Percentiles rank a stretch among this genome's conserved stretches.
Conservation (phyloP, 2,113 vertebrate species). For the Chionomys nivalis region DNA sequence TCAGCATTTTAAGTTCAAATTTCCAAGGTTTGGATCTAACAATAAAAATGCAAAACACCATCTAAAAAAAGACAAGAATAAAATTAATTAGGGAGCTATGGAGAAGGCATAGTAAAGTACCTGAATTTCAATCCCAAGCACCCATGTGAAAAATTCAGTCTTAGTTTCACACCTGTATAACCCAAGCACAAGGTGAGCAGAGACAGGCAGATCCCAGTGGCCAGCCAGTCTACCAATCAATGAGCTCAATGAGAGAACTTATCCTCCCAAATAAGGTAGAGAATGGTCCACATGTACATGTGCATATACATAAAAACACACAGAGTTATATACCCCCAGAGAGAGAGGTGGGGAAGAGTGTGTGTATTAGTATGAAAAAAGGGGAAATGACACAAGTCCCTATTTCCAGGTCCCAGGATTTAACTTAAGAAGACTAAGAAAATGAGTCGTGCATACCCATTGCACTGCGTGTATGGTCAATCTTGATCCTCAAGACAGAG, state of each 20-base stretch:
- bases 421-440: not conserved
- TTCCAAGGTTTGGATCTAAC: constrained; percentile 75
- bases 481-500: not conserved
- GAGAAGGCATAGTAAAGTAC: not conserved
- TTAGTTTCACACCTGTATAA: not conserved
- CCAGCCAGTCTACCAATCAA: too few species aligned
- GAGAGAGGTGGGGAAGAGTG: too few species aligned
- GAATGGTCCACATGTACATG: not conserved
- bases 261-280: not conserved
- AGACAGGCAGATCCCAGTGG: not conserved
- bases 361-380: not conserved
- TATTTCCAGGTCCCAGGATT: not conserved
- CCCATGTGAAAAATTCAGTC: not conserved
- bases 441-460: not conserved
- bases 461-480: fast-evolving
- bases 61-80: constrained; percentile 65
- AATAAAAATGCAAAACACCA: constrained; percentile 67
- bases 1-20: constrained; percentile 69
- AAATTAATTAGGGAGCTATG: not conserved
- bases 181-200: not conserved
- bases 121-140: not conserved
- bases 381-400: not conserved
- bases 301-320: not conserved
- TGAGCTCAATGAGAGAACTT: not conserved
- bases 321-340: too few species aligned